A percentile compares a stretch with the other conserved stretches of the same genome.
phyloP scores from a whole-genome alignment of 2,888 invertebrate genomes.

The Spodoptera exigua region DNA sequence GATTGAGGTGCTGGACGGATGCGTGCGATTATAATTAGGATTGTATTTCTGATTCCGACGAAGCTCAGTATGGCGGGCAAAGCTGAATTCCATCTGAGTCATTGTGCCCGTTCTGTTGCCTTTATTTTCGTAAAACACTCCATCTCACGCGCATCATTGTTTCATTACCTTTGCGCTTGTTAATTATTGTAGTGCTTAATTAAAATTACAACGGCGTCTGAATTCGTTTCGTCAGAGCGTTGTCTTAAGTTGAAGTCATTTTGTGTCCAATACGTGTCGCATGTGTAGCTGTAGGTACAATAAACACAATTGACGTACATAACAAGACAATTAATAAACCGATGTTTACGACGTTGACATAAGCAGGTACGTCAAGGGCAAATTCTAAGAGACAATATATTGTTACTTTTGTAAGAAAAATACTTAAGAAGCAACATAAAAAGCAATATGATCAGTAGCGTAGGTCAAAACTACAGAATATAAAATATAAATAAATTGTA shows the following conservation, averaged over 20 bases:
- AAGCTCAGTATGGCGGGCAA: conserved; percentile 86
- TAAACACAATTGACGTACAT: conserved; percentile 53
- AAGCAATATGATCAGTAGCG: conserved; percentile 13
- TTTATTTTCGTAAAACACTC: conserved; percentile 89
- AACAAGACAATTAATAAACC: conserved; percentile 58
- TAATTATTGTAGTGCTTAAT: conserved; percentile 63
- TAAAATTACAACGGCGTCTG: conserved; percentile 55
- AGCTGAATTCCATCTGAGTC: conserved; percentile 88
- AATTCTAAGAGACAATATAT: conserved; percentile 29
- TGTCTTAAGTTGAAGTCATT: conserved; percentile 46
- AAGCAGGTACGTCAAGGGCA: conserved; percentile 51
- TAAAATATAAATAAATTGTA: conserved; percentile 48
- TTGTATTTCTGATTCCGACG: conserved; percentile 89
- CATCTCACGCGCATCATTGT: conserved; percentile 84
- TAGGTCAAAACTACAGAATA: conserved; percentile 28
- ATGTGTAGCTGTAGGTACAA: conserved; percentile 35
- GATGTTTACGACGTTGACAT: conserved; percentile 55
- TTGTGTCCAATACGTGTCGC: conserved; percentile 27
- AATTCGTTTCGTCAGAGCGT: conserved; percentile 48
- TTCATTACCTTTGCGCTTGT: conserved; percentile 69
- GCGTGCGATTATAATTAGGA: conserved; percentile 89
- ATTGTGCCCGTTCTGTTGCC: conserved; percentile 88
- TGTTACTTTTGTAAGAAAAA: conserved; percentile 33
- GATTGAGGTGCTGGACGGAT: conserved; percentile 88
- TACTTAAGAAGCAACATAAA: conserved; percentile 14